Evolutionary conservation across 2,888 invertebrate genomes (phyloP).

Genomic region (Meghimatium bilineatum): DNA sequence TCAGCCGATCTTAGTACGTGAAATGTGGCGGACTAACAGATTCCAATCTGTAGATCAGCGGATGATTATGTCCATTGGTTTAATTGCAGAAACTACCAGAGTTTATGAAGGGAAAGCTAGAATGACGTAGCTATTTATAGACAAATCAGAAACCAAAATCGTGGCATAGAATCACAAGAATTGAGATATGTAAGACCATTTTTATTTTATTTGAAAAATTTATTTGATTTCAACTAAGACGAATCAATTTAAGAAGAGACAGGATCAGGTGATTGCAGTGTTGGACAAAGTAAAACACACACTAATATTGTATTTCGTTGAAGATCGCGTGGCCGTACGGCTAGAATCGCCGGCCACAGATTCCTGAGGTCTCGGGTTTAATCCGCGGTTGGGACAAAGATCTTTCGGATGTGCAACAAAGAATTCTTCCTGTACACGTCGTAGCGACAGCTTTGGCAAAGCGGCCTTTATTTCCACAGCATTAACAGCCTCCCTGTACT

Average conservation of each 20-base stretch:
- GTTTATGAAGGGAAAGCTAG: conserved; percentile 25
- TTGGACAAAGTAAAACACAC: too few relatives aligned
- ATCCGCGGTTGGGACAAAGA: too few relatives aligned
- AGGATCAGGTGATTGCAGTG: neutral
- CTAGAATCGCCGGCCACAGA: too few relatives aligned
- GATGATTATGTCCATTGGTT: conserved; percentile 32
- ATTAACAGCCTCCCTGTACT: too few relatives aligned
- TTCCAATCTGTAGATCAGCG: conserved; percentile 30
- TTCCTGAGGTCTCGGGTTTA: too few relatives aligned
- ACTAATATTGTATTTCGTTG: too few relatives aligned
- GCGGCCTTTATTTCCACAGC: too few relatives aligned
- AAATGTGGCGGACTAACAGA: conserved; percentile 18
- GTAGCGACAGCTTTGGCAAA: too few relatives aligned
- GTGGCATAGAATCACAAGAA: neutral
- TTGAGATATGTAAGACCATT: neutral
- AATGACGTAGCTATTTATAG: conserved; percentile 23
- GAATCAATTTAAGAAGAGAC: neutral
- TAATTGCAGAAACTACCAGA: conserved; percentile 26
- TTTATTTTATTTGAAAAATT: neutral
- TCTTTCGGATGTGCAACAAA: too few relatives aligned
- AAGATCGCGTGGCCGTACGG: too few relatives aligned
- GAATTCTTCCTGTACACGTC: too few relatives aligned
- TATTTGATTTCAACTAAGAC: neutral
- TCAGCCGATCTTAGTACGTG: conserved; percentile 14
- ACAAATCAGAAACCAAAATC: neutral